phyloP scores from a whole-genome alignment of 2,888 invertebrate genomes.

The Nephrocerus scutellatus region DNA sequence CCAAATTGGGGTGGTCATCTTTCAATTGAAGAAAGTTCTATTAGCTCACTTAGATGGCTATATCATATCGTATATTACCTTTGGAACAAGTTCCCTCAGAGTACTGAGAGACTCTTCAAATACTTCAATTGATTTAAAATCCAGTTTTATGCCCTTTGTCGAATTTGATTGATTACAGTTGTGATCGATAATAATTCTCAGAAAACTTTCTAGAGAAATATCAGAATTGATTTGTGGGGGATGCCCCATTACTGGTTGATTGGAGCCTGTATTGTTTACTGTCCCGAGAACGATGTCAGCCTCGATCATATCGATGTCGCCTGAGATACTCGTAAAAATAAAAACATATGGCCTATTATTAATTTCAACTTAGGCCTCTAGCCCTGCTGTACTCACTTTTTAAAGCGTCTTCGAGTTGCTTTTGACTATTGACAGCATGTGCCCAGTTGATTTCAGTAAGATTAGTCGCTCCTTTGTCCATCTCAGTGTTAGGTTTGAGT shows the following conservation, averaged over 20 bases:
- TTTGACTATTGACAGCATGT: constrained; percentile 73
- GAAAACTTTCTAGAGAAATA: constrained; percentile 66
- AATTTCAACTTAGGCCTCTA: neutral
- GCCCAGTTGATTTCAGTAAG: constrained; percentile 73
- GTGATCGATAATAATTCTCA: constrained; percentile 53
- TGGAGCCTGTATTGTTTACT: constrained; percentile 47
- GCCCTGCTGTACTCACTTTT: constrained; percentile 45
- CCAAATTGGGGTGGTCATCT: constrained; percentile 72
- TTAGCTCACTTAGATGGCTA: neutral
- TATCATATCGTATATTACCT: constrained; percentile 36
- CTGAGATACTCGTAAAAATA: constrained; percentile 31
- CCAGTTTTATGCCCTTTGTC: constrained; percentile 76
- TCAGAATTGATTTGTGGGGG: constrained; percentile 68
- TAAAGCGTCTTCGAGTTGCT: constrained; percentile 57
- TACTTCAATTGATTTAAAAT: constrained; percentile 76
- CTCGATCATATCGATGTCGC: constrained; percentile 71
- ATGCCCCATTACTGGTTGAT: constrained; percentile 78
- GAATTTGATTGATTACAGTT: constrained; percentile 45
- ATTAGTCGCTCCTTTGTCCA: constrained; percentile 52
- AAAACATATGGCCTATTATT: neutral
- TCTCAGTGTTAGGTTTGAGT: too few species aligned
- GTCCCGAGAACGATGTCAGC: constrained; percentile 73
- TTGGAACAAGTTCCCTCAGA: constrained; percentile 40
- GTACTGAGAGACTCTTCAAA: constrained; percentile 55
- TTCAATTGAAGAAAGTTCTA: neutral